Percentiles rank a stretch among this genome's conserved stretches.
phyloP scores from a whole-genome alignment of 1,140 invertebrate genomes.

The Drosophila sucinea region DNA sequence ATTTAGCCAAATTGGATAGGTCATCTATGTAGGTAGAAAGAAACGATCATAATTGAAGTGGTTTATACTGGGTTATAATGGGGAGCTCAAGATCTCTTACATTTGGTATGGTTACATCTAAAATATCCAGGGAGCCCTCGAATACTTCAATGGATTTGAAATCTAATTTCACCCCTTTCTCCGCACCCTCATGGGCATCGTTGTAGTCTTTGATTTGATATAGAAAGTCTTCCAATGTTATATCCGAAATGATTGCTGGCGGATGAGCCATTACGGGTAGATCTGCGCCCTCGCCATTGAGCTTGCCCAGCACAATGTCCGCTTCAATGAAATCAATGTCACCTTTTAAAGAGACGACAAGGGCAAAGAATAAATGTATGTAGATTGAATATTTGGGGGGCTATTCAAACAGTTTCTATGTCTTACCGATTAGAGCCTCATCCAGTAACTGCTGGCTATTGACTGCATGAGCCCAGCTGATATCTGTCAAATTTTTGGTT shows the following conservation, averaged over 20 bases:
- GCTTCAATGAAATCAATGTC: conserved; percentile 93
- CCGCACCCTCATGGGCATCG: conserved; percentile 54
- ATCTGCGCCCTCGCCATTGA: conserved; percentile 83
- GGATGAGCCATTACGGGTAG: conserved; percentile 95
- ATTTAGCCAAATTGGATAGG: conserved; percentile 93
- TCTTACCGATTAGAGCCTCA: conserved; percentile 86
- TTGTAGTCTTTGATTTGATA: conserved; percentile 84
- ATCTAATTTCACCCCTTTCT: conserved; percentile 93
- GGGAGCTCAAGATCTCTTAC: conserved; percentile 23
- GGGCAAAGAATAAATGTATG: conserved; percentile 6
- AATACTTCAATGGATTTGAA: conserved; percentile 93
- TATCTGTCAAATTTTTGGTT: conserved; percentile 87
- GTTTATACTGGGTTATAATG: too few species aligned
- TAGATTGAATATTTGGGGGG: background rate
- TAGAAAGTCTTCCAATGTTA: conserved; percentile 90
- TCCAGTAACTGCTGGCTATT: conserved; percentile 88
- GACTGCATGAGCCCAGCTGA: conserved; percentile 93
- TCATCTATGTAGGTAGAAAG: conserved; percentile 84
- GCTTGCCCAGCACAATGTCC: conserved; percentile 90
- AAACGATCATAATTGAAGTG: too few species aligned
- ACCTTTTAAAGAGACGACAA: conserved; percentile 26
- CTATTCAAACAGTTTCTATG: background rate
- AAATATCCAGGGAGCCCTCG: conserved; percentile 85
- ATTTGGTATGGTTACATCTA: conserved; percentile 83
- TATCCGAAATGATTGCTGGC: conserved; percentile 88